Evolutionary conservation across 2,797 vertebrate genomes (phyloP).

Genomic region (Denticeps clupeoides): DNA sequence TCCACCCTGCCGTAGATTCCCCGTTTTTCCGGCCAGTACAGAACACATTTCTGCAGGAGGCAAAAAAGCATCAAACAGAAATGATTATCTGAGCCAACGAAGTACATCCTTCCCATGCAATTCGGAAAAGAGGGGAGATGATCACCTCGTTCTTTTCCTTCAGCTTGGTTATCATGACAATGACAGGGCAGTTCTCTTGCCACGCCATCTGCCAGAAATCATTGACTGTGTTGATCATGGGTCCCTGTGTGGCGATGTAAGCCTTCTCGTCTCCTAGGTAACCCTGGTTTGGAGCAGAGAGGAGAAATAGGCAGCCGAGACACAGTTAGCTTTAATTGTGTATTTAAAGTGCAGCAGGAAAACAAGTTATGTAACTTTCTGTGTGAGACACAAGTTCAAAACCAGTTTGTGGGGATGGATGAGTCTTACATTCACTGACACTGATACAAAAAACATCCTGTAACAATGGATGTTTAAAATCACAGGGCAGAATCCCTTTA

Average conservation of each 20-base stretch:
- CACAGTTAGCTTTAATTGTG: background rate
- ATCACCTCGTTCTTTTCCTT: conserved; percentile 96
- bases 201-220: conserved; percentile 98
- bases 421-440: too few relatives aligned
- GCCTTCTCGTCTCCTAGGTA: conserved; percentile 73
- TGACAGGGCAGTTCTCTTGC: conserved; percentile 85
- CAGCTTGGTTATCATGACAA: conserved; percentile 97
- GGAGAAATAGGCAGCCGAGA: too few relatives aligned
- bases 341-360: background rate
- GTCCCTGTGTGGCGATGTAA: conserved; percentile 91
- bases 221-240: conserved; percentile 96
- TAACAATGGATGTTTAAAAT: too few relatives aligned
- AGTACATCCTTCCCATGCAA: too few relatives aligned
- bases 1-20: conserved; percentile 91
- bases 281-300: conserved; percentile 66
- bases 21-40: conserved; percentile 94
- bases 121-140: background rate
- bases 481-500: too few relatives aligned
- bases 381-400: too few relatives aligned
- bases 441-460: too few relatives aligned
- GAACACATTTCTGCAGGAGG: conserved; percentile 78
- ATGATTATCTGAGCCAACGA: background rate
- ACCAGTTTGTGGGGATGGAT: too few relatives aligned
- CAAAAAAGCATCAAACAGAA: background rate
- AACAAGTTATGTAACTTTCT: background rate